Base-by-base conservation (phyloP, 2,888 invertebrate genomes). In the Drosophila pseudotakahashii region DNA sequence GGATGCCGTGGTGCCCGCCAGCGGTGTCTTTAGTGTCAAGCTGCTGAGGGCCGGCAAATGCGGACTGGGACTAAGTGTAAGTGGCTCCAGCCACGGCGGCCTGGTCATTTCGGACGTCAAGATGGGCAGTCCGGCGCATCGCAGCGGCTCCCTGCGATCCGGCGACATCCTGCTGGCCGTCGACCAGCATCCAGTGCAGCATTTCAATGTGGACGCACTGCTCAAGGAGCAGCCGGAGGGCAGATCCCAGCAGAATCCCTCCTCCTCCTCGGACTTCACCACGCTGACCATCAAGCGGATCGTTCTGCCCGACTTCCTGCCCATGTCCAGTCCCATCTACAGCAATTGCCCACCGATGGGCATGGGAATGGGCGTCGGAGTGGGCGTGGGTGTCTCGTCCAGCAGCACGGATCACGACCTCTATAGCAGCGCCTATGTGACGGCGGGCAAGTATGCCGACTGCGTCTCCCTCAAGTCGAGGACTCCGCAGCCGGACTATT, bases 11-110 rank as follows among this genome's bases (percentile, higher is more conserved):
- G 96, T 98, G 75, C 97, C 98, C 2, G 96, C 97, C 6, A 96
- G 97, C 80, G 98, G 98, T 0, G 95, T 97, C 0, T 98, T 98
- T 89, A 96, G 96, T 74, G 98, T 99, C 0, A 97, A 97, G 91
- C 93, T 98, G 54, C 96, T 97, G 5, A 95, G 95, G 79, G 77
- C 89, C 0, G 95, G 94, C 32, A 95, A 95, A 41, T 95, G 94
- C 30, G 97, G 97, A 5, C 93, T 98, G 13, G 98, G 98, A 3
- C 95, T 98, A 41, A 98, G 97, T n/a, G 96, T 98, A 7, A 97
- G 96, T 90, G 95, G 96, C 94, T 89, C 91, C 19, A 91, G 90
- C 61, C 90, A 91, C 58, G 91, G 91, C 5, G 90, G 97, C 0
- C 94, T 97, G 91, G 94, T 97, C 50, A 97, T 98, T 88, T 96